Evolutionary conservation across 2,113 vertebrate species (phyloP).

Genomic region (Solea senegalensis): DNA sequence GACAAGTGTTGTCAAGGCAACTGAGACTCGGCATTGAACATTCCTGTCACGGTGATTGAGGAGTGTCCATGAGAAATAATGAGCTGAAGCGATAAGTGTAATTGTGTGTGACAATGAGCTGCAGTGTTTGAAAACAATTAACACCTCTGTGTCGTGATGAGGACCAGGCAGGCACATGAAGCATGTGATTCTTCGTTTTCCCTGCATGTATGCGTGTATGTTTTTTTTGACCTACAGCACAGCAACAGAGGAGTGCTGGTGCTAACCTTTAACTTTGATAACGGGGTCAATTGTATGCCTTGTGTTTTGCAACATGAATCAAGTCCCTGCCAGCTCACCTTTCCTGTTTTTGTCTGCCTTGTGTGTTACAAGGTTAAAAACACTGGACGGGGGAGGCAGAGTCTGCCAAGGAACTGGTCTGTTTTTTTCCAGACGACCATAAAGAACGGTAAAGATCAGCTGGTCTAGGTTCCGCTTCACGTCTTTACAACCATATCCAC

Average conservation of each 20-base stretch:
- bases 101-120: conserved; percentile 25
- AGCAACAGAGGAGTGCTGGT: background rate
- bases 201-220: background rate
- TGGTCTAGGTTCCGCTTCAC: background rate
- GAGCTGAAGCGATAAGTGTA: conserved; percentile 34
- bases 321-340: conserved; percentile 57
- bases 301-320: conserved; percentile 39
- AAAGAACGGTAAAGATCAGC: conserved; percentile 16
- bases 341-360: conserved; percentile 68
- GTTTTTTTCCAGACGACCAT: conserved; percentile 14
- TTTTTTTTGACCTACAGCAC: conserved; percentile 2
- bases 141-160: conserved; percentile 11
- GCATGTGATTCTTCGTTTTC: conserved; percentile 3
- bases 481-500: background rate
- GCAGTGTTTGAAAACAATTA: conserved; percentile 29
- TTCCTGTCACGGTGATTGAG: conserved; percentile 62
- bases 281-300: conserved; percentile 49
- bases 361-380: conserved; percentile 35
- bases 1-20: conserved; percentile 61
- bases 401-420: conserved; percentile 36
- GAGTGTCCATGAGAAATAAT: conserved; percentile 37
- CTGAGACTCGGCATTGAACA: conserved; percentile 59
- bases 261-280: conserved; percentile 16
- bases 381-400: conserved; percentile 26
- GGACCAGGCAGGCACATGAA: background rate